Base-by-base conservation (phyloP, 2,888 invertebrate species). In the Ceramica pisi region DNA sequence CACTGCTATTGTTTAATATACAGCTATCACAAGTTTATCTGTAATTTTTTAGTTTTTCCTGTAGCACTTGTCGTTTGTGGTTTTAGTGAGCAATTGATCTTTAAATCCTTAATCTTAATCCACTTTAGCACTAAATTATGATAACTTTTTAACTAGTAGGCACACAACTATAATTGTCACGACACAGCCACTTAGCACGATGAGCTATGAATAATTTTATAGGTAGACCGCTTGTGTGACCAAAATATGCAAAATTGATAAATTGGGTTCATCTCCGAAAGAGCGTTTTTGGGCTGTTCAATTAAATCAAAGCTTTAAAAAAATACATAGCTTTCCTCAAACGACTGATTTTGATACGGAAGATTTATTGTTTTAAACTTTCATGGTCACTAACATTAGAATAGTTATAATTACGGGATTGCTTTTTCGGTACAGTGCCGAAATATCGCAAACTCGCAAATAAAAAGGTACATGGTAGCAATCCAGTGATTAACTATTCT, bases 41-140 rank as follows among this genome's bases (percentile, higher is more conserved):
- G 21, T 44, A n/a, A 12, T 35, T 60, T 35, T 12, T 41, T 14
- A 0, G 14, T n/a, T 53, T 46, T 48, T 23, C 56, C 62, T 50
- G 23, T 26, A 1, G 7, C n/a, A 44, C n/a, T 21, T 41, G 8
- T n/a, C 23, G 16, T 53, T 53, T 35, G 12, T 59, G 5, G 48
- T 55, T 38, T 41, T 44, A n/a, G 5, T 23, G 23, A 35, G 26
- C 44, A 44, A 57, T 71, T 9, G 19, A 10, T 19, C 2, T 53
- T 59, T 41, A 8, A 44, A 72, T 63, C n/a, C 31, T 23, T 35
- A 44, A 44, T 35, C 10, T 10, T 72, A 56, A 63, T 71, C 71
- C 48, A 35, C 7, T 21, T 71, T 48, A 71, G 46, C 46, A 38
- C 53, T n/a, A n/a, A 10, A 46, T 38, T n/a, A 41, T 26, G 53